phyloP scores from a whole-genome alignment of 1,140 invertebrate species.

The Apis mellifera region Amel_HAv3.1 CM009937.2:325501-326000 shows the following conservation, averaged over 20 bases:
- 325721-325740: conserved; percentile 16
- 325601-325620: conserved; percentile 35
- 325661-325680: conserved; percentile 22
- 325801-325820: not conserved
- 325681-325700: conserved; percentile 36
- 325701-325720: conserved; percentile 1
- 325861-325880: not conserved
- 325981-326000: too few relatives aligned
- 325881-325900: too few relatives aligned
- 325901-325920: too few relatives aligned
- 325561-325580: not conserved
- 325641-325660: conserved; percentile 9
- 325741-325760: not conserved
- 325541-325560: not conserved
- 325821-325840: not conserved
- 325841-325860: not conserved
- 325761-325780: conserved; percentile 17
- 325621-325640: conserved; percentile 35
- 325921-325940: not conserved
- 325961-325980: too few relatives aligned
- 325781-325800: conserved; percentile 24
- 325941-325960: too few relatives aligned
- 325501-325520: not conserved
- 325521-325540: not conserved
- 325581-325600: not conserved